phyloP scores from a whole-genome alignment of 2,888 invertebrate species.

The Pediacus dermestoides region DNA sequence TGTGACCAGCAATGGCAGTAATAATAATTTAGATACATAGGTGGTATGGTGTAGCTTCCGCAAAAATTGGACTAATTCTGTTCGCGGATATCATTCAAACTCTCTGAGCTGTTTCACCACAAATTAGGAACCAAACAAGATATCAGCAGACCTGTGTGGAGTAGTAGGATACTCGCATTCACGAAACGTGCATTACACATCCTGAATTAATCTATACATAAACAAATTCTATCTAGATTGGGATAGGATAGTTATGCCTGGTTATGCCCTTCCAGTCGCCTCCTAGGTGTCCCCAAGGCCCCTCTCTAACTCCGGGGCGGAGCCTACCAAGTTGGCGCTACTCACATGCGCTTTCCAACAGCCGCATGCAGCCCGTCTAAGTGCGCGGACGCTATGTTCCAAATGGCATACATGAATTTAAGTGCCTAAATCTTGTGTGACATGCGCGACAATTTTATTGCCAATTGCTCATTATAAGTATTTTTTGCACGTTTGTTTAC shows the following conservation, averaged over 20 bases:
- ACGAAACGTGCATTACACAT: no score
- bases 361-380: conserved; percentile 41
- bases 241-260: conserved; percentile 39
- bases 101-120: no score
- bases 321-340: conserved; percentile 31
- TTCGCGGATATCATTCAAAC: no score
- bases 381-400: conserved; percentile 42
- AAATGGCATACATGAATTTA: conserved; percentile 20
- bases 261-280: conserved; percentile 36
- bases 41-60: no score
- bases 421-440: conserved; percentile 29
- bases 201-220: no score
- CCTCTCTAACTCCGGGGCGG: conserved; percentile 38
- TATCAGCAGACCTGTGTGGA: no score
- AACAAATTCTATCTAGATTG: conserved; percentile 37
- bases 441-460: conserved; percentile 34
- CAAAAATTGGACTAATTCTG: no score
- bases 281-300: conserved; percentile 34
- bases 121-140: no score
- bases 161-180: no score
- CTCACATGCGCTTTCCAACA: conserved; percentile 42
- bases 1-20: conserved; percentile 2
- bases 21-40: no score
- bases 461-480: conserved; percentile 24
- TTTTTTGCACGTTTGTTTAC: conserved; percentile 30